Evolutionary conservation across 2,888 invertebrate species (phyloP).

Genomic region (Dermolepida albohirtum): DNA sequence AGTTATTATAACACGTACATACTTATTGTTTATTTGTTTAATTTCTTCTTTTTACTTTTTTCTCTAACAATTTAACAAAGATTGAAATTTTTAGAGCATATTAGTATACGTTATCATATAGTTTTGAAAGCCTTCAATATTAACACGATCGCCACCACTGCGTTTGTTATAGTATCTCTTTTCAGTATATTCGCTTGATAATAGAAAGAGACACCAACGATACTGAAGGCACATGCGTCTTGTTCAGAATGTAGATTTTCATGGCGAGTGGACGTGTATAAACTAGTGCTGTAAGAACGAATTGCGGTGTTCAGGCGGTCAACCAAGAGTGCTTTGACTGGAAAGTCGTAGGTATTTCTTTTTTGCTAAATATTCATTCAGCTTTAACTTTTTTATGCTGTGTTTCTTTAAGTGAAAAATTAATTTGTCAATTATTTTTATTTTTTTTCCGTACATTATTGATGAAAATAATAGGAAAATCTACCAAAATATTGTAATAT

Average conservation of each 20-base stretch:
- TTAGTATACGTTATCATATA: too few species aligned
- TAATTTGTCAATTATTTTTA: background rate
- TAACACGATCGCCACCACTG: conserved; percentile 2
- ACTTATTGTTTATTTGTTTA: too few species aligned
- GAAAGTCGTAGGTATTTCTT: conserved; percentile 27
- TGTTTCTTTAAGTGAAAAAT: background rate
- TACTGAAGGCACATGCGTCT: conserved; percentile 35
- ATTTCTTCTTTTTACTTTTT: too few species aligned
- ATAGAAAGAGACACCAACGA: conserved; percentile 31
- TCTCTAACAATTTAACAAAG: too few species aligned
- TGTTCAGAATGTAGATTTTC: conserved; percentile 33
- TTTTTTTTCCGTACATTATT: conserved; percentile 11
- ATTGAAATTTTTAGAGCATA: too few species aligned
- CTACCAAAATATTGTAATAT: background rate
- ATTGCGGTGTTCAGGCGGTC: conserved; percentile 32
- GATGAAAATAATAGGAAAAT: background rate
- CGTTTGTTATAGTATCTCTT: conserved; percentile 37
- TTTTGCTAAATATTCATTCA: conserved; percentile 12
- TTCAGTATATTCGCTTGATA: conserved; percentile 18
- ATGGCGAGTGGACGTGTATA: conserved; percentile 34
- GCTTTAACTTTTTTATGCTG: background rate
- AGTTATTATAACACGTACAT: too few species aligned
- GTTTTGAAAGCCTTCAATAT: too few species aligned
- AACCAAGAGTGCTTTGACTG: conserved; percentile 22
- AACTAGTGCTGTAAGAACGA: conserved; percentile 23